Evolutionary conservation across 2,888 invertebrate genomes (phyloP).

Genomic region (Elaeidobius kamerunicus): DNA sequence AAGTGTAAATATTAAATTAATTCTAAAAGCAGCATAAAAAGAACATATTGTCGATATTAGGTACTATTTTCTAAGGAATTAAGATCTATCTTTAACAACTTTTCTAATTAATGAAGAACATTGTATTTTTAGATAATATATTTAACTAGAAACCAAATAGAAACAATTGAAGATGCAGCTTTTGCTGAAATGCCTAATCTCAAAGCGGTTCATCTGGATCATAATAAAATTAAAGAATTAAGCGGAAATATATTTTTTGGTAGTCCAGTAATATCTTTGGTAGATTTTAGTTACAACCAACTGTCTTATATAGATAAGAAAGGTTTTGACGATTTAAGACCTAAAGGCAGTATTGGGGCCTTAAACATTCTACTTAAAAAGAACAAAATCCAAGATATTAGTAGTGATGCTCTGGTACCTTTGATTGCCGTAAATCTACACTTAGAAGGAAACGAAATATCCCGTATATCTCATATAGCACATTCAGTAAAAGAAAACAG

Average conservation of each 20-base stretch:
- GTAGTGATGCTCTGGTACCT: conserved; percentile 30
- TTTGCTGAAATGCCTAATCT: conserved; percentile 36
- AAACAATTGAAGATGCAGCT: conserved; percentile 34
- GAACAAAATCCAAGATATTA: conserved; percentile 33
- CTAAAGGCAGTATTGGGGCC: conserved; percentile 9
- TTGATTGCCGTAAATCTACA: conserved; percentile 33
- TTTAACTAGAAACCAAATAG: conserved; percentile 37
- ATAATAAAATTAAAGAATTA: conserved; percentile 36
- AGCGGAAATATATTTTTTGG: conserved; percentile 35
- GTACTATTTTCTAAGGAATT: no score
- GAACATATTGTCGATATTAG: no score
- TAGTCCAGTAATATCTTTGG: conserved; percentile 28
- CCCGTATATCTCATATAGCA: conserved; percentile 22
- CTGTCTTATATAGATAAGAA: conserved; percentile 30
- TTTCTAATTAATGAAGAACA: no score
- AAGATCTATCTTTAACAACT: no score
- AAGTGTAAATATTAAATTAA: no score
- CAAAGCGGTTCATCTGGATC: conserved; percentile 36
- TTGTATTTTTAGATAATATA: conserved; percentile 34
- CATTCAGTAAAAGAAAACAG: conserved; percentile 34
- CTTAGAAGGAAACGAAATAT: conserved; percentile 36
- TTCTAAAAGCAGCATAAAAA: no score
- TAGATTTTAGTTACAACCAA: conserved; percentile 38
- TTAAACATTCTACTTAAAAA: conserved; percentile 33
- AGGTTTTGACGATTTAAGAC: conserved; percentile 32